Evolutionary conservation across 1,140 invertebrate species (phyloP), one percentile per base, ranked within the genome.

Genomic region (Hormaphis cornu): DNA sequence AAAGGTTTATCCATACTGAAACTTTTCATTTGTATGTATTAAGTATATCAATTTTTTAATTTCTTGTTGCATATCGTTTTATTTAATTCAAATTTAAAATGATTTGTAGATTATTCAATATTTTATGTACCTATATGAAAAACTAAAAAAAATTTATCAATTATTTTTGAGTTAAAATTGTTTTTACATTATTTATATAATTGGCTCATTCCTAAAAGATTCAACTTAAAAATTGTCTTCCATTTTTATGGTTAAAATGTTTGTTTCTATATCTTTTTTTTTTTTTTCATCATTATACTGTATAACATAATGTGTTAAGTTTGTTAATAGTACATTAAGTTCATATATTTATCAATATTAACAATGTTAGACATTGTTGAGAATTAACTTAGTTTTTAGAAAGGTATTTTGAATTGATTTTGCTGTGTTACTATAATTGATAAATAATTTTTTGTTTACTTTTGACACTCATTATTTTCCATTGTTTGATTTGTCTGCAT

Each of bases 191-290:
- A 50, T 50, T 26, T 14, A 40, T 24, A n/a, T 10, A n/a, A n/a
- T 58, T 58, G 35, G 54, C 35, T 40, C 14, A 35, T 58, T 58
- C 54, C 54, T 58, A 58, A 20, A 22, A 58, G 24, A 37, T 58
- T 58, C 54, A 58, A 40, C 12, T 40, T 58, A 35, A 26, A 58
- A 40, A 14, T 58, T 24, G 14, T 40, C 40, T 26, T 40, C 14
- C 20, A 58, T 58, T 24, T 58, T 12, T 50, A 24, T 50, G 3
- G 46, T 16, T 24, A 1, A 22, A 48, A 48, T 48, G 16, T 48
- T 50, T 50, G 12, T 58, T n/a, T 24, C 12, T 40, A 37, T 58
- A 24, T 22, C 14, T 53, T 53, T 54, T 54, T 28, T 22, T n/a
- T n/a, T n/a, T n/a, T n/a, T n/a, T n/a, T n/a, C n/a, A n/a, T n/a